A percentile compares a stretch with the other conserved stretches of the same genome.
Conservation (phyloP, 1,140 invertebrate genomes). For the Drosophila navojoa region DNA sequence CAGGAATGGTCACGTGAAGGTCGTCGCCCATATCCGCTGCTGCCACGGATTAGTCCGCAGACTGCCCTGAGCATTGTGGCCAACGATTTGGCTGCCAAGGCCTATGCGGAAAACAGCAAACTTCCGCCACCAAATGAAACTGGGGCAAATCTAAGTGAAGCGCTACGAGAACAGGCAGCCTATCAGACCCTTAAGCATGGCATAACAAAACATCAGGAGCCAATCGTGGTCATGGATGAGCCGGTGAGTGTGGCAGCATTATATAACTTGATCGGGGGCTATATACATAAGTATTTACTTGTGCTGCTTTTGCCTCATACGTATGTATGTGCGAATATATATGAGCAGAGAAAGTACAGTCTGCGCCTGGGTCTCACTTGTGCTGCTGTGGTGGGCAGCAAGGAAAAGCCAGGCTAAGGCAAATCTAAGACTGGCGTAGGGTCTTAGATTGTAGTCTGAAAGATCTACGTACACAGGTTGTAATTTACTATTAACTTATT, state of each 20-base stretch:
- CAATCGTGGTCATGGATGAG: conserved; percentile 68
- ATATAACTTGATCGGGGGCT: conserved; percentile 52
- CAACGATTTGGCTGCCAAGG: conserved; percentile 86
- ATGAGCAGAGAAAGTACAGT: conserved; percentile 70
- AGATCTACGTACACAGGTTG: not conserved
- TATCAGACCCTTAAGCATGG: conserved; percentile 50
- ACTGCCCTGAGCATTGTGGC: conserved; percentile 93
- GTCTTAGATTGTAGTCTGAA: not conserved
- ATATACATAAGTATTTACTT: conserved; percentile 30
- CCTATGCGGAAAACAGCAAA: conserved; percentile 84
- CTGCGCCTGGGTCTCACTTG: conserved; percentile 51
- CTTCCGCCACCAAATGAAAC: conserved; percentile 82
- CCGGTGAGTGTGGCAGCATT: conserved; percentile 69
- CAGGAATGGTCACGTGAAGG: conserved; percentile 95
- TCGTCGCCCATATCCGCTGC: conserved; percentile 90
- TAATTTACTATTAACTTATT: not conserved
- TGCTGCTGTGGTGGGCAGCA: not conserved
- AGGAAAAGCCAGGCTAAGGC: not conserved
- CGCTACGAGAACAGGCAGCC: conserved; percentile 55
- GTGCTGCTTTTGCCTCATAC: conserved; percentile 13
- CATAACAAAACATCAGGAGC: conserved; percentile 38
- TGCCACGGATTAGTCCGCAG: conserved; percentile 92
- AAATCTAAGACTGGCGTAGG: not conserved
- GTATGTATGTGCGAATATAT: conserved; percentile 33
- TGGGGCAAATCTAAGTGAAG: conserved; percentile 51